These are phyloP conservation scores for Psittacula derbiana DNA, from an alignment of 2,797 vertebrate genomes.

Conservation along the genomic window DNA sequence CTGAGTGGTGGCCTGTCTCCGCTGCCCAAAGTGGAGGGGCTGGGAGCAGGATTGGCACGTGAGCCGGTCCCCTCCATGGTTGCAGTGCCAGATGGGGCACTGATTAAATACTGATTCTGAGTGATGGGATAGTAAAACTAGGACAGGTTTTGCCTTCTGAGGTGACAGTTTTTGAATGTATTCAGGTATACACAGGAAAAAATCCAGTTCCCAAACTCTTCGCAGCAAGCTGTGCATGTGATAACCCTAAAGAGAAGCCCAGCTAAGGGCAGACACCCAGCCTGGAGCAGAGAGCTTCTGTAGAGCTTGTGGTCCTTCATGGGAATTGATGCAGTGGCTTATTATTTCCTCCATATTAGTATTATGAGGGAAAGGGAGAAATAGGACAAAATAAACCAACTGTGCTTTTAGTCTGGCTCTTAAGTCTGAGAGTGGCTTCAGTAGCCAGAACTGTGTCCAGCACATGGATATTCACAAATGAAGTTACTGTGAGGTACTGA, in stretches of 20 bases:
- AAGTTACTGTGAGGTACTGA: background rate
- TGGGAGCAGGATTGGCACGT: background rate
- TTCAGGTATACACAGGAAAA: background rate
- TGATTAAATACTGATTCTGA: background rate
- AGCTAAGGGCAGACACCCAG: background rate
- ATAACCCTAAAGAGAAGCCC: background rate
- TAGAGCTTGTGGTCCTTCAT: background rate
- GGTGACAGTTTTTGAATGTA: background rate
- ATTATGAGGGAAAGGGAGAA: background rate
- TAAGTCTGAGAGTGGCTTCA: background rate
- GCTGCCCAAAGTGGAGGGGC: background rate
- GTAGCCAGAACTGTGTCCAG: background rate
- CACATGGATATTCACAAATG: accelerated
- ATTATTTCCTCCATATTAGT: background rate
- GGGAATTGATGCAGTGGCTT: background rate
- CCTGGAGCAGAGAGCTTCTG: background rate
- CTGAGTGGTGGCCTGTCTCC: background rate
- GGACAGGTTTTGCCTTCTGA: background rate
- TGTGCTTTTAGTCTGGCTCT: background rate
- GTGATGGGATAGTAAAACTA: background rate
- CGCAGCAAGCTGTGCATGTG: background rate
- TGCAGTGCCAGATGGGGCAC: background rate
- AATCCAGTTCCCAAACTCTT: background rate
- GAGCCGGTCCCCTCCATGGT: background rate
- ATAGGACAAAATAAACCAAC: background rate